Evolutionary conservation across 2,888 invertebrate species (phyloP).

Genomic region (Drosophila cognata): DNA sequence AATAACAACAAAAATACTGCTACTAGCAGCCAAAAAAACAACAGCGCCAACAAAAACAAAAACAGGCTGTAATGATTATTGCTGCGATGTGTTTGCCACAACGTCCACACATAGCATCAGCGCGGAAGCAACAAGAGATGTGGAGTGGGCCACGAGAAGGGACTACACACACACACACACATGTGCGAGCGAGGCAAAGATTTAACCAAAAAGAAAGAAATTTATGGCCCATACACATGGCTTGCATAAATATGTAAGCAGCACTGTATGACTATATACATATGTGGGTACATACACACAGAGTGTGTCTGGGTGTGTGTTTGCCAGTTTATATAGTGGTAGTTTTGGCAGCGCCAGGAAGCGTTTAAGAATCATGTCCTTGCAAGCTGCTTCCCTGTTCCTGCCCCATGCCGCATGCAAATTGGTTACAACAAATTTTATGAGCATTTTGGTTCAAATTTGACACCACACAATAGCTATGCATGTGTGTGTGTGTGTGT

Average conservation of each 20-base stretch:
- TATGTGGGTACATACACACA: background rate
- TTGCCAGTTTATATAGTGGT: slow-evolving; percentile 33
- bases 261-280: slow-evolving; percentile 13
- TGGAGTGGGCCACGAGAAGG: slow-evolving; percentile 1
- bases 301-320: slow-evolving; percentile 2
- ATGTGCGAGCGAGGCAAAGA: slow-evolving; percentile 29
- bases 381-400: slow-evolving; percentile 35
- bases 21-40: slow-evolving; percentile 31
- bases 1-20: slow-evolving; percentile 67
- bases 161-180: slow-evolving; percentile 6
- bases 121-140: slow-evolving; percentile 12
- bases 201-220: slow-evolving; percentile 55
- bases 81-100: slow-evolving; percentile 77
- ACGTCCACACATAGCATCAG: slow-evolving; percentile 50
- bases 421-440: slow-evolving; percentile 76
- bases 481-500: background rate
- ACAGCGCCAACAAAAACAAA: slow-evolving; percentile 44
- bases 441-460: slow-evolving; percentile 75
- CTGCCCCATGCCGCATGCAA: slow-evolving; percentile 56
- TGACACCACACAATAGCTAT: slow-evolving; percentile 60
- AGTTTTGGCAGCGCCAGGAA: slow-evolving; percentile 60
- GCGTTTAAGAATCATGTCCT: slow-evolving; percentile 75
- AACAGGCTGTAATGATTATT: slow-evolving; percentile 72
- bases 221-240: slow-evolving; percentile 70
- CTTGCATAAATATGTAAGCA: slow-evolving; percentile 43